A percentile compares a stretch with the other conserved stretches of the same genome.
phyloP scores from a whole-genome alignment of 2,888 invertebrate genomes.

The Megalurothrips usitatus region DNA sequence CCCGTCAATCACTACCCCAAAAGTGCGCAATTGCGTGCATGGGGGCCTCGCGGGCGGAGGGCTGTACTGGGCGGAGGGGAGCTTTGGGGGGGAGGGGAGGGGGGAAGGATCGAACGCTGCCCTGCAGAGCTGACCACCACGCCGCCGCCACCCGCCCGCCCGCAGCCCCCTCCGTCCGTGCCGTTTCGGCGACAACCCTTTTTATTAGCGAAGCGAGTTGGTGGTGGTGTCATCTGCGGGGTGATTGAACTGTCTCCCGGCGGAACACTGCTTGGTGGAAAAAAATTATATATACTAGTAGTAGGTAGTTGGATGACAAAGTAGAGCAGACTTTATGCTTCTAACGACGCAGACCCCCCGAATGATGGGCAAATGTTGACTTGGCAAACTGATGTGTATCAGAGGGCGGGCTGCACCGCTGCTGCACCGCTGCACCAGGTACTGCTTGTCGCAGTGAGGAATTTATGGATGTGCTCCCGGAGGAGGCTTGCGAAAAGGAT shows the following conservation, averaged over 20 bases:
- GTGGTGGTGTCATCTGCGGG: neutral
- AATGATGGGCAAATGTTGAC: neutral
- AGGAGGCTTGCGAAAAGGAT: constrained; percentile 1
- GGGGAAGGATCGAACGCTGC: neutral
- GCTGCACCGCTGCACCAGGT: neutral
- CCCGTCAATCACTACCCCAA: constrained; percentile 8
- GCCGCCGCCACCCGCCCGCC: neutral
- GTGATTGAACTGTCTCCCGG: neutral
- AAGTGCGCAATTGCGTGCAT: constrained; percentile 13
- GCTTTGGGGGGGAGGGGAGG: no score
- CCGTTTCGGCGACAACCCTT: neutral
- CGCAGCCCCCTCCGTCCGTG: neutral
- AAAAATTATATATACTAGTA: no score
- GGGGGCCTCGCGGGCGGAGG: neutral
- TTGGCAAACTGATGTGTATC: neutral
- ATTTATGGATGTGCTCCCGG: neutral
- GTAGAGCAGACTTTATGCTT: neutral
- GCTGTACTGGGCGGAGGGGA: no score
- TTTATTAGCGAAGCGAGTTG: neutral
- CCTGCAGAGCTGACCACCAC: neutral
- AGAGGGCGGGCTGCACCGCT: neutral
- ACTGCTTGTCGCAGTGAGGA: neutral
- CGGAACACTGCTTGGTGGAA: neutral
- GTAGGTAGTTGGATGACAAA: neutral
- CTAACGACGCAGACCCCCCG: neutral